A percentile compares a stretch with the other conserved stretches of the same genome.
phyloP scores from a whole-genome alignment of 2,113 vertebrate species.

The Planiliza haematocheilus region DNA sequence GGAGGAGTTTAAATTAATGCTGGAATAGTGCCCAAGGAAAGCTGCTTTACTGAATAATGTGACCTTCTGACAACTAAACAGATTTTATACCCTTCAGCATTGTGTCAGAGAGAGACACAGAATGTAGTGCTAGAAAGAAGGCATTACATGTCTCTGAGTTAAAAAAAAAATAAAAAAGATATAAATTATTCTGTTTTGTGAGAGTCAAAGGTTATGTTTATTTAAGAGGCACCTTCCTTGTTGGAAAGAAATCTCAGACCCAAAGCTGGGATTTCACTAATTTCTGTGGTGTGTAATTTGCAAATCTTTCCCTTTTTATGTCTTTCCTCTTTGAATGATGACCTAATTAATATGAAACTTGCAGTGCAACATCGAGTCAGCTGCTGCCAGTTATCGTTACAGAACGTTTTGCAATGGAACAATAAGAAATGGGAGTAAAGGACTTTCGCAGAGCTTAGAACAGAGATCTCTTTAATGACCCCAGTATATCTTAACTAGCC shows the following conservation, averaged over 20 bases:
- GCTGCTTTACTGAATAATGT: constrained; percentile 65
- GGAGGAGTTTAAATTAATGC: constrained; percentile 33
- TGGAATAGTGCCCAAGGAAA: constrained; percentile 57
- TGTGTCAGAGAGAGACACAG: not conserved
- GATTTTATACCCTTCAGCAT: not conserved
- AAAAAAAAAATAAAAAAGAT: not conserved
- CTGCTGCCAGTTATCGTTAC: constrained; percentile 41
- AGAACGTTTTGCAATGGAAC: constrained; percentile 42
- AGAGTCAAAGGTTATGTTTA: constrained; percentile 65
- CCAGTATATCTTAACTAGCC: constrained; percentile 75
- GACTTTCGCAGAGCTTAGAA: constrained; percentile 32
- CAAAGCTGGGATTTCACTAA: constrained; percentile 39
- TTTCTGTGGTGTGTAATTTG: constrained; percentile 41
- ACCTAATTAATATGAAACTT: constrained; percentile 30
- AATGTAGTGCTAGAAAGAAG: not conserved
- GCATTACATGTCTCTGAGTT: not conserved
- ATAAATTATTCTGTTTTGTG: not conserved
- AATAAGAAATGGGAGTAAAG: constrained; percentile 35
- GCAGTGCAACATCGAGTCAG: constrained; percentile 29
- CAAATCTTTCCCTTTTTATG: constrained; percentile 17
- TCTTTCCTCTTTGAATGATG: constrained; percentile 32
- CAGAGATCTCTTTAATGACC: constrained; percentile 71
- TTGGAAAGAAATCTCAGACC: constrained; percentile 46
- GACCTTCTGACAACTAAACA: constrained; percentile 42
- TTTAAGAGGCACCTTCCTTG: constrained; percentile 66